These are phyloP conservation scores for Cerastis rubricosa DNA, from an alignment of 2,888 invertebrate species.

Conservation along the genomic window DNA sequence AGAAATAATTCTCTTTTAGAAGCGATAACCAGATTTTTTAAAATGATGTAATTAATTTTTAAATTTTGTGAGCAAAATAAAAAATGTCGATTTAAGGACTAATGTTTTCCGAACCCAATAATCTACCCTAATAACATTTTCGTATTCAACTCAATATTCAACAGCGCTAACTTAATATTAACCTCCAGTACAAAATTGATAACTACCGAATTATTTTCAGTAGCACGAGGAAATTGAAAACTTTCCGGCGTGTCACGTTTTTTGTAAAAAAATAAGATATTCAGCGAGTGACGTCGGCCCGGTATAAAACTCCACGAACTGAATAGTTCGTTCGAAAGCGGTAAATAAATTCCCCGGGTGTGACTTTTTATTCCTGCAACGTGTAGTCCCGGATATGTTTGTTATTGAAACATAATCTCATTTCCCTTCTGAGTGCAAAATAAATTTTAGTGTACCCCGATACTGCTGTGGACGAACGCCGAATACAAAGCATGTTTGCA, in stretches of 20 bases:
- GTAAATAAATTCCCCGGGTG: slow-evolving; percentile 71
- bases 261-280: slow-evolving; percentile 58
- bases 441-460: slow-evolving; percentile 79
- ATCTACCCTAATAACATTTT: slow-evolving; percentile 5
- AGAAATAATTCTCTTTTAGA: background rate
- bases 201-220: slow-evolving; percentile 51
- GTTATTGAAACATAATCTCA: slow-evolving; percentile 85
- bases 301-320: slow-evolving; percentile 52
- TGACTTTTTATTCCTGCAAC: slow-evolving; percentile 77
- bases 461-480: slow-evolving; percentile 65
- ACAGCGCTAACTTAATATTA: slow-evolving; percentile 17
- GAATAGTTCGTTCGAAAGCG: slow-evolving; percentile 67
- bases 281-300: slow-evolving; percentile 44
- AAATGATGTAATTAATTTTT: background rate
- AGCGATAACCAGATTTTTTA: background rate
- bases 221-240: slow-evolving; percentile 48
- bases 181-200: slow-evolving; percentile 42
- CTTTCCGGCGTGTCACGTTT: slow-evolving; percentile 49
- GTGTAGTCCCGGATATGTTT: slow-evolving; percentile 76
- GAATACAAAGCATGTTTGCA: slow-evolving; percentile 68
- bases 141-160: slow-evolving; percentile 3
- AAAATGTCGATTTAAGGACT: background rate
- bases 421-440: slow-evolving; percentile 81
- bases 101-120: background rate
- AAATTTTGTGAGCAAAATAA: background rate